A percentile compares a stretch with the other conserved stretches of the same genome.
These are phyloP conservation scores for Cylindroiulus punctatus DNA, from an alignment of 2,888 invertebrate species.

Conservation along the genomic window DNA sequence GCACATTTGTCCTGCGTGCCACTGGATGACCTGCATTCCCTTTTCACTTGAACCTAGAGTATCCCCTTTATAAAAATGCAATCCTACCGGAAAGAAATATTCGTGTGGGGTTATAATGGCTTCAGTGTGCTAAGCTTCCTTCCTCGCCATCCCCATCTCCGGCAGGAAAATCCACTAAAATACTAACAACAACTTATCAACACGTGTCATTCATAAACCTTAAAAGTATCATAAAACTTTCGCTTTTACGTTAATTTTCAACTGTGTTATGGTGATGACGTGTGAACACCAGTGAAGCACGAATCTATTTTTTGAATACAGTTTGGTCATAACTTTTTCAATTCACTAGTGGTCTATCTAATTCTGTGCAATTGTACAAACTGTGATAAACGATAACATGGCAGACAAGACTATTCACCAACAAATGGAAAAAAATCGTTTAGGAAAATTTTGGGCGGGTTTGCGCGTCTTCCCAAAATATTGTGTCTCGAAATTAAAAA, in stretches of 20 bases:
- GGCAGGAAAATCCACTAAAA: neutral
- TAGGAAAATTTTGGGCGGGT: slow-evolving; percentile 6
- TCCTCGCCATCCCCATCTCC: slow-evolving; percentile 4
- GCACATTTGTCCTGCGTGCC: neutral
- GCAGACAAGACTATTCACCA: neutral
- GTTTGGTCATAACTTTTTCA: too few relatives aligned
- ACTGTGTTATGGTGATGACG: neutral
- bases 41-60: neutral
- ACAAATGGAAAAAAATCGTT: neutral
- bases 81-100: slow-evolving; percentile 28
- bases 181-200: slow-evolving; percentile 17
- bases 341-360: too few relatives aligned
- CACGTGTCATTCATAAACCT: slow-evolving; percentile 24
- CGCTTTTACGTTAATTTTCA: slow-evolving; percentile 21
- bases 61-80: neutral
- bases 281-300: too few relatives aligned
- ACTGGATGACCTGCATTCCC: slow-evolving; percentile 9
- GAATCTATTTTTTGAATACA: too few relatives aligned
- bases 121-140: slow-evolving; percentile 16
- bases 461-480: neutral
- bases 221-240: slow-evolving; percentile 14
- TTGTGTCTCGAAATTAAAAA: neutral
- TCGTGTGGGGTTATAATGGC: slow-evolving; percentile 11
- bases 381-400: neutral
- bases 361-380: too few relatives aligned